These are phyloP conservation scores for Meghimatium bilineatum DNA, from an alignment of 2,888 invertebrate species.

Conservation along the genomic window DNA sequence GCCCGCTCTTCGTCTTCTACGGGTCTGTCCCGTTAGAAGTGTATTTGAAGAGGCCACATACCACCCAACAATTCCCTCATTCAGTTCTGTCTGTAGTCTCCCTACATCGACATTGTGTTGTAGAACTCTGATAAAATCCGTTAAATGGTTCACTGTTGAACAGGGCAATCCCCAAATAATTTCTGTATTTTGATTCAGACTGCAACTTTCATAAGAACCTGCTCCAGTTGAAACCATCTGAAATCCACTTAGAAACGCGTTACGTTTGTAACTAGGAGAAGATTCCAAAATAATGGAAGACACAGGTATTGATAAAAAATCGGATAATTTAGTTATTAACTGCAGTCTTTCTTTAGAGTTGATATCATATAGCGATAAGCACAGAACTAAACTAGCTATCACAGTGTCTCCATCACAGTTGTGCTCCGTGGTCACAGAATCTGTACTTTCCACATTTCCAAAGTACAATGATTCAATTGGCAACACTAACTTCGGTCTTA, in stretches of 20 bases:
- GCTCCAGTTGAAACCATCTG: constrained; percentile 55
- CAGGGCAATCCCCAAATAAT: constrained; percentile 54
- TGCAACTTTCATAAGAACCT: constrained; percentile 43
- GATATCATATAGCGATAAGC: constrained; percentile 45
- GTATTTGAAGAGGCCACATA: constrained; percentile 52
- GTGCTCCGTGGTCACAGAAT: neutral
- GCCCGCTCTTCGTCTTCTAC: constrained; percentile 37
- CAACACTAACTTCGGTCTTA: neutral
- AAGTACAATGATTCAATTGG: neutral
- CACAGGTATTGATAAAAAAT: constrained; percentile 52
- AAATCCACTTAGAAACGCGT: constrained; percentile 44
- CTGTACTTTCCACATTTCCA: neutral
- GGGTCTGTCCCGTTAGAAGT: constrained; percentile 11
- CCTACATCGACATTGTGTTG: constrained; percentile 57
- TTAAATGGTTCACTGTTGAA: constrained; percentile 48
- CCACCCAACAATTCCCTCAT: constrained; percentile 53
- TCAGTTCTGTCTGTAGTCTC: constrained; percentile 52
- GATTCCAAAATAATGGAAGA: constrained; percentile 45
- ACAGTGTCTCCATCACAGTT: constrained; percentile 40
- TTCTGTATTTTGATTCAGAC: constrained; percentile 47
- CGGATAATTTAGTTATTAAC: constrained; percentile 49
- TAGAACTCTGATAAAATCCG: constrained; percentile 53
- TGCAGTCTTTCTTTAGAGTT: constrained; percentile 37
- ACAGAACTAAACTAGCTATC: constrained; percentile 52
- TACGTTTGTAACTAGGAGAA: constrained; percentile 35